Percentiles rank a stretch among this genome's conserved stretches.
These are phyloP conservation scores for Trematomus loennbergii DNA, from an alignment of 2,113 vertebrate genomes.

Conservation along the genomic window DNA sequence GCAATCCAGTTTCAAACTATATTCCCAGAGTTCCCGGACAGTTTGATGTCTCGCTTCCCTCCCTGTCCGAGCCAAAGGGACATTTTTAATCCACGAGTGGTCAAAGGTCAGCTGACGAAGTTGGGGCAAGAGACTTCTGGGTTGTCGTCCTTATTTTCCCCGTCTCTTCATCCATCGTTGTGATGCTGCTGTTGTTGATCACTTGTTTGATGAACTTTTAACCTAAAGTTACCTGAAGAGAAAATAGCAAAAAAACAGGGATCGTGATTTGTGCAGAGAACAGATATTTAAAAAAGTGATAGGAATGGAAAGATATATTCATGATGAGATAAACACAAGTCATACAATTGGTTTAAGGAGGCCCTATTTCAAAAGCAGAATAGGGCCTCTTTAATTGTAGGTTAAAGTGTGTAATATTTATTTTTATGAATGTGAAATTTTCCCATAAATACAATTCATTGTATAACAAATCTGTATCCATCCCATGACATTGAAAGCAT, in stretches of 20 bases:
- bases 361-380: no score
- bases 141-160: neutral
- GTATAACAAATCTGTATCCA: no score
- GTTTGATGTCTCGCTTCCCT: neutral
- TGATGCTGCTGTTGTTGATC: neutral
- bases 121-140: neutral
- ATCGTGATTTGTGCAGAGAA: neutral
- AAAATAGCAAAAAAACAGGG: neutral
- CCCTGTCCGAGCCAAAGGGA: neutral
- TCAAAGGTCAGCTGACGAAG: constrained; percentile 25
- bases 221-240: constrained; percentile 12
- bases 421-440: no score
- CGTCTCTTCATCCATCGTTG: neutral
- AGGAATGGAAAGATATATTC: neutral
- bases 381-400: no score
- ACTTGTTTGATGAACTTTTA: neutral
- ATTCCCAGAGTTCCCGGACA: constrained; percentile 12
- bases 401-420: no score
- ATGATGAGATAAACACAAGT: neutral
- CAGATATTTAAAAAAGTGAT: neutral
- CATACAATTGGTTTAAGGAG: no score
- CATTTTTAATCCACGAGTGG: constrained; percentile 49
- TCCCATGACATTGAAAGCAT: no score
- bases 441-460: no score
- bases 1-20: neutral